A percentile compares a stretch with the other conserved stretches of the same genome.
Conservation (phyloP, 2,113 vertebrate species). For the Cyphomyrus discorhynchus region DNA sequence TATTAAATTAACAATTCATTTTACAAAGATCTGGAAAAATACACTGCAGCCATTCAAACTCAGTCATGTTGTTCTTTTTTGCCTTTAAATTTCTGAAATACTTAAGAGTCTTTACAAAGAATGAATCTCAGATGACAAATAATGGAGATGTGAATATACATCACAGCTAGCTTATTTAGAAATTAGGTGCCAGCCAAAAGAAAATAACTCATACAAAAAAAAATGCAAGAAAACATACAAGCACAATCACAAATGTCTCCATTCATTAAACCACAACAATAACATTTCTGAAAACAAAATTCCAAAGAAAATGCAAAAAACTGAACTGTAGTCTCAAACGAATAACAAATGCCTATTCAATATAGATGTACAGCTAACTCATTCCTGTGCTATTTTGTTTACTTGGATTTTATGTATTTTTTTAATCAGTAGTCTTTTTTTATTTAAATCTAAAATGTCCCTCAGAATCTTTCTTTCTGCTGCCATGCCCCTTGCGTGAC, state of each 20-base stretch:
- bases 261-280: background rate
- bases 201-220: background rate
- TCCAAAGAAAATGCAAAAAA: background rate
- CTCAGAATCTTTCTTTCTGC: slow-evolving; percentile 25
- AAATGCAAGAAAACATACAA: slow-evolving; percentile 1
- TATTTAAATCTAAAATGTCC: slow-evolving; percentile 8
- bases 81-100: background rate
- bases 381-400: slow-evolving; percentile 5
- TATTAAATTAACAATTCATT: background rate
- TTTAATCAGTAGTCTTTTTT: background rate
- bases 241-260: background rate
- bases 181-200: slow-evolving; percentile 2
- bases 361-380: background rate
- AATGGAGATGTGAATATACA: background rate
- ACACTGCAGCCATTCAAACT: background rate
- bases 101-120: background rate
- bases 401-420: background rate
- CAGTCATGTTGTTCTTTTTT: slow-evolving; percentile 1
- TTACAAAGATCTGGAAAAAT: background rate
- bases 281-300: background rate
- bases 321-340: background rate
- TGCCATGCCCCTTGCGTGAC: slow-evolving; percentile 28
- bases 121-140: background rate
- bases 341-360: slow-evolving; percentile 1
- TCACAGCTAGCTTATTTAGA: background rate